Conservation (phyloP, 1,140 invertebrate genomes). For the Araneus ventricosus region DNA sequence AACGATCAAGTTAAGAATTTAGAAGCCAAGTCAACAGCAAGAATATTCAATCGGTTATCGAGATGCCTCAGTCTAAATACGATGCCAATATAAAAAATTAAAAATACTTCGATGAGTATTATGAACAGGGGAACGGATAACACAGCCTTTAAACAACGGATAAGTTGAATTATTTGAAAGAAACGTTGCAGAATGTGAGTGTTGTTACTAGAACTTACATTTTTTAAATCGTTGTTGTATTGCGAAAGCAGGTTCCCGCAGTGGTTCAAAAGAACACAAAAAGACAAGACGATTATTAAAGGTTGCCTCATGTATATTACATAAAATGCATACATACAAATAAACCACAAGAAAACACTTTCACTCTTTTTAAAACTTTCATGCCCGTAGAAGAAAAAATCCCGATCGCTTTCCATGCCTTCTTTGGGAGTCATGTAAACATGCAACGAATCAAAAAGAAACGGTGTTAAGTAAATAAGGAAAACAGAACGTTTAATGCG, state of each 20-base stretch:
- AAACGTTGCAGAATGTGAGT: background rate
- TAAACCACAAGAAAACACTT: no score
- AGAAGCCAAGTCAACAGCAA: background rate
- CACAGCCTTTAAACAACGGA: background rate
- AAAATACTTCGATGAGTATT: background rate
- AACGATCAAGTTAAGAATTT: background rate
- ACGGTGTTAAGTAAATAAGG: no score
- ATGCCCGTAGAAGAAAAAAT: no score
- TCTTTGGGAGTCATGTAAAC: no score
- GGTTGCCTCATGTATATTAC: no score
- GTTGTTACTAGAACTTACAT: background rate
- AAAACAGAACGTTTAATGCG: no score
- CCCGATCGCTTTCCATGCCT: no score
- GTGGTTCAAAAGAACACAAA: background rate
- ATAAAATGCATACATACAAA: no score
- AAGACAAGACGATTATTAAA: background rate
- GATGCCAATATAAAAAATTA: background rate
- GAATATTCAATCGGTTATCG: background rate
- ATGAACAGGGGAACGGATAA: background rate
- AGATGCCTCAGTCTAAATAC: background rate
- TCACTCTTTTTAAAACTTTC: no score
- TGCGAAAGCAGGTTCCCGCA: background rate
- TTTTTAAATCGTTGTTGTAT: background rate
- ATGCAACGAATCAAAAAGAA: no score
- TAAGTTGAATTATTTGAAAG: background rate